Conservation (phyloP, 2,113 vertebrate genomes). For the Drymodes brunneopygia region DNA sequence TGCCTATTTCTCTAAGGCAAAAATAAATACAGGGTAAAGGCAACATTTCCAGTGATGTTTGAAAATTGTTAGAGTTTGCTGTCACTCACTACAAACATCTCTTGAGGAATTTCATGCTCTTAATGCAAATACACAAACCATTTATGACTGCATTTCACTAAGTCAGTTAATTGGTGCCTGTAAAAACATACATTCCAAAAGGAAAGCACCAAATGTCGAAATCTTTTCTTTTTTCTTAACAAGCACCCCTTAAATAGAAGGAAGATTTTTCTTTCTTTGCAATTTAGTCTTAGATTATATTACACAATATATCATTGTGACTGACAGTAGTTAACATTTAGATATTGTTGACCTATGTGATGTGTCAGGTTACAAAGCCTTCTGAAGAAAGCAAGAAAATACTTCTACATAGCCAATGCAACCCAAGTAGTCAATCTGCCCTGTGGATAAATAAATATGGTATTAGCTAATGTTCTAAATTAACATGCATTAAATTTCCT, state of each 20-base stretch:
- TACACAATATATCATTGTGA: slow-evolving; percentile 25
- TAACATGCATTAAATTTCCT: slow-evolving; percentile 42
- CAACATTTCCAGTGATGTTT: not conserved
- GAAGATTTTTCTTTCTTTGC: not conserved
- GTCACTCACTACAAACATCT: not conserved
- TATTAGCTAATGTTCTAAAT: slow-evolving; percentile 59
- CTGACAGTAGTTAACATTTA: slow-evolving; percentile 51
- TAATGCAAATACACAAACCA: not conserved
- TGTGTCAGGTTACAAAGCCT: slow-evolving; percentile 46
- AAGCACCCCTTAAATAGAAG: not conserved
- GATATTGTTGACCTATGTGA: slow-evolving; percentile 32
- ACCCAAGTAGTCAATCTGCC: slow-evolving; percentile 28
- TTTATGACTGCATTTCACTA: not conserved
- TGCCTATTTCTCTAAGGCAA: not conserved
- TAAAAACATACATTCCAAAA: not conserved
- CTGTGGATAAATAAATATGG: slow-evolving; percentile 44
- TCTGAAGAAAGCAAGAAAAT: slow-evolving; percentile 36
- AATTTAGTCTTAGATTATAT: not conserved
- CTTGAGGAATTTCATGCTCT: not conserved
- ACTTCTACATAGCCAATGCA: slow-evolving; percentile 22
- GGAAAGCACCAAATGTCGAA: not conserved
- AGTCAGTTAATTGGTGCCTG: not conserved
- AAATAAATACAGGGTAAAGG: not conserved
- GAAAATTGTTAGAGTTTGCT: not conserved
- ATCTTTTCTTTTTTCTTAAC: not conserved